Evolutionary conservation across 2,113 vertebrate genomes (phyloP).

Genomic region (Gymnorhina tibicen): DNA sequence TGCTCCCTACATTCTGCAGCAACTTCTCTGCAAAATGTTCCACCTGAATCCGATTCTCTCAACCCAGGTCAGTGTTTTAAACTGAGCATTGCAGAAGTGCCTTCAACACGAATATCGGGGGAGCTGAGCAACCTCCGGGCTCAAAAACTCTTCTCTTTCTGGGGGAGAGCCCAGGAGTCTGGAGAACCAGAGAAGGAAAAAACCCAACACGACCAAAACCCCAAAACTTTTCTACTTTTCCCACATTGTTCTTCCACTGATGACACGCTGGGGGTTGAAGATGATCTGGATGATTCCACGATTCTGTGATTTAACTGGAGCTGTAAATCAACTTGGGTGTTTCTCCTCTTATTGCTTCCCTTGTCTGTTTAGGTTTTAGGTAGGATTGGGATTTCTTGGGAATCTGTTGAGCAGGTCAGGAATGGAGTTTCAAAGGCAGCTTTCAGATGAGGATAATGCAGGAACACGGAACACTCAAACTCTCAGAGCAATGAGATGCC

Average conservation of each 20-base stretch:
- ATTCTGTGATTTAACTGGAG: background rate
- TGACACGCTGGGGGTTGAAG: background rate
- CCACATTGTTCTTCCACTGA: background rate
- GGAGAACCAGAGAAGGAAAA: background rate
- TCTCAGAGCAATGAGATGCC: background rate
- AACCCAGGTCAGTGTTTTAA: background rate
- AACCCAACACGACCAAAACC: background rate
- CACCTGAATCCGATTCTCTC: conserved; percentile 17
- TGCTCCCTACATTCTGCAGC: background rate
- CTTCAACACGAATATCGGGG: background rate
- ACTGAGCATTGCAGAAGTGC: conserved; percentile 7
- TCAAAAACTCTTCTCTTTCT: background rate
- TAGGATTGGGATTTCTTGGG: background rate
- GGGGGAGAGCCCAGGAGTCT: background rate
- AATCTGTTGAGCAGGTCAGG: background rate
- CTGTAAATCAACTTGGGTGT: background rate
- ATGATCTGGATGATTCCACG: background rate
- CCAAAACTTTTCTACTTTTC: background rate
- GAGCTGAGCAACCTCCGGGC: conserved; percentile 2
- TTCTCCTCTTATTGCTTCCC: background rate
- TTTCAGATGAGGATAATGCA: background rate
- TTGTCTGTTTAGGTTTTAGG: background rate
- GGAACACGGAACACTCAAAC: background rate
- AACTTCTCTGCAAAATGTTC: conserved; percentile 20
- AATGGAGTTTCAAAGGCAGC: background rate